Evolutionary conservation across 2,888 invertebrate species (phyloP).

Genomic region (Epirrhoe tristata): DNA sequence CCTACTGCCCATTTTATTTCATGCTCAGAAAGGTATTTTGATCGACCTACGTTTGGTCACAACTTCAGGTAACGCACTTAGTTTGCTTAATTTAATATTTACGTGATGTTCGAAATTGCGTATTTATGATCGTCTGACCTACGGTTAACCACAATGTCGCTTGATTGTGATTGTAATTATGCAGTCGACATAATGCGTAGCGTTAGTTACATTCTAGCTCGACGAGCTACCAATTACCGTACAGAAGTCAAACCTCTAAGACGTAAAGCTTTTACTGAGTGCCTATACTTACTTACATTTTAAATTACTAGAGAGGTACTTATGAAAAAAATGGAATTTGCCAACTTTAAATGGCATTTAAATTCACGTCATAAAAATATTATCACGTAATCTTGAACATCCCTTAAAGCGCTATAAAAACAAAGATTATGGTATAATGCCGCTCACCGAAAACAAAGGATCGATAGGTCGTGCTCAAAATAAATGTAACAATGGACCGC

Average conservation of each 20-base stretch:
- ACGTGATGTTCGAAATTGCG: background rate
- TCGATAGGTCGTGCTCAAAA: constrained; percentile 73
- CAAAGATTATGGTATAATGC: constrained; percentile 35
- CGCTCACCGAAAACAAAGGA: constrained; percentile 50
- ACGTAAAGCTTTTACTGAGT: background rate
- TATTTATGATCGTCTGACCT: constrained; percentile 7
- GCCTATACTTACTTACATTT: too few species aligned
- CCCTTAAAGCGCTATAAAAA: constrained; percentile 35
- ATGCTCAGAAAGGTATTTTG: constrained; percentile 25
- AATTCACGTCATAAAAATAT: constrained; percentile 11
- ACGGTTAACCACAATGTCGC: background rate
- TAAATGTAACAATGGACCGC: constrained; percentile 75
- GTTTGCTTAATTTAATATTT: background rate
- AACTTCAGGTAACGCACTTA: constrained; percentile 5
- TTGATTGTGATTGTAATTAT: constrained; percentile 1
- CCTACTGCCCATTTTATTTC: constrained; percentile 20
- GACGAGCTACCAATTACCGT: background rate
- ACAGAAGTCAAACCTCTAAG: background rate
- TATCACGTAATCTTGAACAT: constrained; percentile 23
- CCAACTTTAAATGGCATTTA: constrained; percentile 5
- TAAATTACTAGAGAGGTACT: too few species aligned
- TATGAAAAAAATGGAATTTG: background rate
- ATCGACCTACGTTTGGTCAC: constrained; percentile 15
- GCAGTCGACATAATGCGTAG: background rate
- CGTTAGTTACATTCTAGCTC: background rate